Base-by-base conservation (phyloP, 2,113 vertebrate genomes). In the Megaptera novaeangliae region DNA sequence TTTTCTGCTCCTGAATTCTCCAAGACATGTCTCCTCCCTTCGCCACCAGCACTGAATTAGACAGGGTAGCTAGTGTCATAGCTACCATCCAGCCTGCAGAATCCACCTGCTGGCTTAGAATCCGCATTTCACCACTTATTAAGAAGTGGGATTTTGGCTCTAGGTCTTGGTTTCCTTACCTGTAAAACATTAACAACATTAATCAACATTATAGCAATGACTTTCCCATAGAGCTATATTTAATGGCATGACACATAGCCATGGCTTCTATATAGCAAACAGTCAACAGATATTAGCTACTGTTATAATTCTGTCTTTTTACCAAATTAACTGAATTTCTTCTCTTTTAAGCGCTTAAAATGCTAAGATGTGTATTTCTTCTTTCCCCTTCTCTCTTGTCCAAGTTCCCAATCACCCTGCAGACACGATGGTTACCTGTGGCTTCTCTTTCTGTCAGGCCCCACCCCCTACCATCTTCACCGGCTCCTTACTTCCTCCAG, bases 251-350 rank as follows among this genome's bases (percentile, higher is more conserved):
- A 88, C 36, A 91, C 7, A 31, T 49, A 78, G 46, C 64, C 27
- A 25, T 49, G 46, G 21, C 27, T 88, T 46, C 36, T 57, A 64
- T 66, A 2, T 69, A 17, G 77, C 63, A 75, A 75, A 87, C 6
- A 83, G 57, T 27, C 36, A 69, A 29, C 64, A 80, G 15, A 41
- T 72, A 49, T 77, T 83, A 80, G 41, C 34, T 88, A n/a, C 23
- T 77, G 41, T 41, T 49, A 41, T 3, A 57, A 71, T 95, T 93
- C 39, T 39, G 39, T 39, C 27, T 68, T 97, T 96, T 75, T 69
- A 46, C 83, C 94, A 91, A 93, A 71, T 86, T 77, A 85, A 89
- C 95, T 77, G 94, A 77, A 98, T 97, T 95, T 96, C 89, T 8
- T 71, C 21, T 75, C 46, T 95, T 97, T 94, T 68, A 95, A 97